Evolutionary conservation across 2,888 invertebrate genomes (phyloP).

Genomic region (Cryptus armator): DNA sequence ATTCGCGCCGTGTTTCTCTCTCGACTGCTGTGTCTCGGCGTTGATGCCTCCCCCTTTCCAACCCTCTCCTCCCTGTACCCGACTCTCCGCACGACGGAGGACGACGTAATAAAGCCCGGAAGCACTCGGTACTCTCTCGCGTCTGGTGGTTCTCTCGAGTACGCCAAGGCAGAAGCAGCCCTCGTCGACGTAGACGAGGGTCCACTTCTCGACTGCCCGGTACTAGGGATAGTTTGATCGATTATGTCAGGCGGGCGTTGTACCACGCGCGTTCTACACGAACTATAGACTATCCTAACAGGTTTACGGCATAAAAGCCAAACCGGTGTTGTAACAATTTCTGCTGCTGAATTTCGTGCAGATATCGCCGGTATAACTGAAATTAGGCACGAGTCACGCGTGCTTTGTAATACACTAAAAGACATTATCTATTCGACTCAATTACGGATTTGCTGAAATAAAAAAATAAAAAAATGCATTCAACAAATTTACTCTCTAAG

Average conservation of each 20-base stretch:
- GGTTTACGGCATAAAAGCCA: neutral
- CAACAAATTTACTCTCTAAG: too few relatives aligned
- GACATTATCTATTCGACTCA: too few relatives aligned
- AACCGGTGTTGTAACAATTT: conserved; percentile 4
- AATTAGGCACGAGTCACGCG: neutral
- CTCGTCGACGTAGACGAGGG: conserved; percentile 58
- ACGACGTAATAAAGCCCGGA: conserved; percentile 66
- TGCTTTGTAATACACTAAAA: too few relatives aligned
- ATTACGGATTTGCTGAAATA: too few relatives aligned
- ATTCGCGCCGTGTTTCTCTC: conserved; percentile 35
- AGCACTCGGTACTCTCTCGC: conserved; percentile 59
- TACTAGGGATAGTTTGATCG: conserved; percentile 61
- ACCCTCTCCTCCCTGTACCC: conserved; percentile 14
- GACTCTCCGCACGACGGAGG: conserved; percentile 30
- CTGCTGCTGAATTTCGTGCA: neutral
- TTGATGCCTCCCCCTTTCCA: conserved; percentile 26
- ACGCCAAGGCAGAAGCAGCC: conserved; percentile 40
- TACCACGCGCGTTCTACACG: conserved; percentile 21
- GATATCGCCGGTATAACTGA: neutral
- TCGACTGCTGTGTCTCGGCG: conserved; percentile 30
- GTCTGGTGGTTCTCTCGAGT: conserved; percentile 58
- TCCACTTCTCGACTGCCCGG: conserved; percentile 54
- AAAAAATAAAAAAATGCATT: too few relatives aligned
- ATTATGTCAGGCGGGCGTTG: conserved; percentile 56
- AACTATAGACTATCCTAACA: neutral